These are phyloP conservation scores for Dicentrarchus labrax DNA, from an alignment of 2,113 vertebrate genomes.

Conservation along the genomic window DNA sequence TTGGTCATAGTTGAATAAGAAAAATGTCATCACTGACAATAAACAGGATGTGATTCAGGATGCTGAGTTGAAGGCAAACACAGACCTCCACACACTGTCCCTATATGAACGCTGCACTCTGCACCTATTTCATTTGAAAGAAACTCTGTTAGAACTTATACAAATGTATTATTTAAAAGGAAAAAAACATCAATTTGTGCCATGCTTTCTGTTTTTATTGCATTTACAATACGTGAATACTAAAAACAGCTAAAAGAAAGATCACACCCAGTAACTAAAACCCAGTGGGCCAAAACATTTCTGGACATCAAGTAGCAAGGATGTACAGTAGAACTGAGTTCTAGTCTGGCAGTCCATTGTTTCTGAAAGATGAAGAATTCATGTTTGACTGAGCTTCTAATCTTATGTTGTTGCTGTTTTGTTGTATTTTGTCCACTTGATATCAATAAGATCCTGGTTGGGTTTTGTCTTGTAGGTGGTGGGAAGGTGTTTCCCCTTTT, in stretches of 20 bases:
- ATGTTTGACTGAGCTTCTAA: background rate
- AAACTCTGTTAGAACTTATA: background rate
- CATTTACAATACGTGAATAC: background rate
- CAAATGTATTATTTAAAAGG: background rate
- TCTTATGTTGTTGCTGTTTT: background rate
- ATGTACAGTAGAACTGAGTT: background rate
- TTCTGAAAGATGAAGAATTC: no score
- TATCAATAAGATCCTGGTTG: background rate
- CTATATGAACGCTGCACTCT: no score
- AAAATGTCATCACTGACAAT: background rate
- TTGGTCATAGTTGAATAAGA: no score
- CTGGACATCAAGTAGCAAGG: no score
- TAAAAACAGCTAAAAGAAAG: background rate
- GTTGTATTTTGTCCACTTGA: background rate
- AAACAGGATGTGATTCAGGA: slow-evolving; percentile 6
- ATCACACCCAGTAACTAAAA: background rate
- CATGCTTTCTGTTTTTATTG: background rate
- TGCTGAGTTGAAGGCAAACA: slow-evolving; percentile 1
- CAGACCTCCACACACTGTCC: background rate
- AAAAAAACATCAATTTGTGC: background rate
- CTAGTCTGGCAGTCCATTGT: background rate
- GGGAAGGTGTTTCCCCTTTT: background rate
- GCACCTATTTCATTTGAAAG: no score
- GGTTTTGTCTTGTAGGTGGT: background rate
- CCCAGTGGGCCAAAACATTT: no score